Evolutionary conservation across 2,113 vertebrate species (phyloP).

Genomic region (Thunnus maccoyii): DNA sequence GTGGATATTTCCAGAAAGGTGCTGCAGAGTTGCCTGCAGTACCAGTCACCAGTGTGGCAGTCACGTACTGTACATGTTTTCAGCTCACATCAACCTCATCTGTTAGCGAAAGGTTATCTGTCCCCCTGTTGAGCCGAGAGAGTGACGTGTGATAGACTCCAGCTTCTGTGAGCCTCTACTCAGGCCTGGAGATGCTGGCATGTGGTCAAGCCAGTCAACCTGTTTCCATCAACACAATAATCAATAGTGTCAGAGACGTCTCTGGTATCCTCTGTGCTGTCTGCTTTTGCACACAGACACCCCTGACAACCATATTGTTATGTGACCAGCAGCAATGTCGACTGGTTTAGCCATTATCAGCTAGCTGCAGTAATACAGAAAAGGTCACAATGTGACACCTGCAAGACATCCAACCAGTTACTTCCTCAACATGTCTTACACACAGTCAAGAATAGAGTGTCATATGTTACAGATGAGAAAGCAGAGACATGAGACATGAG

Average conservation of each 20-base stretch:
- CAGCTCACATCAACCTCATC: constrained; percentile 60
- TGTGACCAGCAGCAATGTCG: constrained; percentile 31
- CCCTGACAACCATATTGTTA: constrained; percentile 50
- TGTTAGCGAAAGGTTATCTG: constrained; percentile 65
- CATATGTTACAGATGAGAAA: too few relatives aligned
- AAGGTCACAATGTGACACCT: constrained; percentile 38
- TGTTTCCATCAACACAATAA: constrained; percentile 58
- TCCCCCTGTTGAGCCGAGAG: constrained; percentile 43
- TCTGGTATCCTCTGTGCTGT: constrained; percentile 31
- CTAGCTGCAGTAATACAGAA: constrained; percentile 4
- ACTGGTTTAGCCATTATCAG: constrained; percentile 21
- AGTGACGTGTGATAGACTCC: constrained; percentile 37
- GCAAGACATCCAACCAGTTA: constrained; percentile 9
- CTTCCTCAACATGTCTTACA: not conserved
- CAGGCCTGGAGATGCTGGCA: constrained; percentile 11
- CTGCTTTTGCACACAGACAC: constrained; percentile 21
- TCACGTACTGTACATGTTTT: constrained; percentile 21
- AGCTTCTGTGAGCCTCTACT: constrained; percentile 10
- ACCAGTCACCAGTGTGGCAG: not conserved
- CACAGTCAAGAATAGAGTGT: not conserved
- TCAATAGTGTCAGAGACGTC: constrained; percentile 68
- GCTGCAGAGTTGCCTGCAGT: not conserved
- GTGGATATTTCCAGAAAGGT: not conserved
- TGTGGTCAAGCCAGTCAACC: constrained; percentile 57
- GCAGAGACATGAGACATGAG: too few relatives aligned